These are phyloP conservation scores for Colinus virginianus DNA, from an alignment of 2,113 vertebrate species.

Conservation along the genomic window DNA sequence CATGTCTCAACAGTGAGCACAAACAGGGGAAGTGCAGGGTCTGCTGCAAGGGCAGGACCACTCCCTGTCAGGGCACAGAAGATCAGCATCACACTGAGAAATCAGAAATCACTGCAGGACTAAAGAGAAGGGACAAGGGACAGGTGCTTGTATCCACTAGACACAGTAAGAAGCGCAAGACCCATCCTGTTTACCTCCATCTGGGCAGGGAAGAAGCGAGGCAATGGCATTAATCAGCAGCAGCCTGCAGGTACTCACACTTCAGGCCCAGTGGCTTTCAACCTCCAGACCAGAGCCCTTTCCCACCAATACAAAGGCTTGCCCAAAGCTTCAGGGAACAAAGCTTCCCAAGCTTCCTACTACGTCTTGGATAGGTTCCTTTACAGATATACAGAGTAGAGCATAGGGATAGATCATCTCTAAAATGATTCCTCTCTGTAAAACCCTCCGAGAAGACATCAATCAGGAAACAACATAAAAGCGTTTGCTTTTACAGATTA, in stretches of 20 bases:
- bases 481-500: not conserved
- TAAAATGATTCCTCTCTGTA: not conserved
- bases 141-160: not conserved
- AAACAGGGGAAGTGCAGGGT: not conserved
- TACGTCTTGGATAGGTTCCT: not conserved
- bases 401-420: not conserved
- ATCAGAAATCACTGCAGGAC: not conserved
- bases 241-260: not conserved
- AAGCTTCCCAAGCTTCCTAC: not conserved
- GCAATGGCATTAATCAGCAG: rapidly evolving
- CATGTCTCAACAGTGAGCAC: constrained; percentile 11
- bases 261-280: not conserved
- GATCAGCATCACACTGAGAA: not conserved
- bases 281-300: not conserved
- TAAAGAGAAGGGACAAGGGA: not conserved
- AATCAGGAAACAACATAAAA: not conserved
- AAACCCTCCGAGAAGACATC: not conserved
- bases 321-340: not conserved
- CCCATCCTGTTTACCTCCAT: not conserved
- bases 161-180: not conserved
- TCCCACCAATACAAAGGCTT: rapidly evolving
- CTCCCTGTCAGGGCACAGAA: not conserved
- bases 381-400: not conserved
- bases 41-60: rapidly evolving
- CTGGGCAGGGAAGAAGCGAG: not conserved